Evolutionary conservation across 2,113 vertebrate genomes (phyloP).

Genomic region (Megaceryle maxima): DNA sequence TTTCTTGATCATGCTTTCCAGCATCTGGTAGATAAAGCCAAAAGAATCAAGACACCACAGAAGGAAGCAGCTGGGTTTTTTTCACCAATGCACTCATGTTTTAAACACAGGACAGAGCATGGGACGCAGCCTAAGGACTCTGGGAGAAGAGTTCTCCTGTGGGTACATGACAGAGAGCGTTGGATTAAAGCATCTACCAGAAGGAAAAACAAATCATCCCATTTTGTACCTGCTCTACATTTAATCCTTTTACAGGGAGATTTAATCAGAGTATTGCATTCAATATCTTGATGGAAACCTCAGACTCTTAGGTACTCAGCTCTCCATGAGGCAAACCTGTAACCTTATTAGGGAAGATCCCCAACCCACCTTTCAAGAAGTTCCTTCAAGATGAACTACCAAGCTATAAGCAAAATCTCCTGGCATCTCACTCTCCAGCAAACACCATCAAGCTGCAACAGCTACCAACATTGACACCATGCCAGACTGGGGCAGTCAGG

Average conservation of each 20-base stretch:
- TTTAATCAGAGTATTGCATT: neutral
- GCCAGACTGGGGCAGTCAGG: rapidly evolving
- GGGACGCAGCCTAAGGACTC: neutral
- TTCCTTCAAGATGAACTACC: neutral
- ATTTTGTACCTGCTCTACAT: neutral
- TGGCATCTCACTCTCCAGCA: rapidly evolving
- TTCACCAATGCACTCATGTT: neutral
- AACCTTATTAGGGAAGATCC: neutral
- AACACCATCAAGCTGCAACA: rapidly evolving
- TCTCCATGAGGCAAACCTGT: rapidly evolving
- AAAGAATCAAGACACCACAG: neutral
- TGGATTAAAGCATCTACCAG: neutral
- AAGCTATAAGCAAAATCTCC: neutral
- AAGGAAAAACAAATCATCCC: neutral
- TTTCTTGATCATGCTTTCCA: slow-evolving; percentile 99
- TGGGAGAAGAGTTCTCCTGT: rapidly evolving
- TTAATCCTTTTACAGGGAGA: neutral
- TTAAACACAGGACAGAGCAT: neutral
- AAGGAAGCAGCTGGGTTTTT: neutral
- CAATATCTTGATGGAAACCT: neutral
- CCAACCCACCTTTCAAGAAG: neutral
- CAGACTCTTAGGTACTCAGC: neutral
- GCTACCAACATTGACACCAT: rapidly evolving
- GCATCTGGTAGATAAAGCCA: slow-evolving; percentile 81
- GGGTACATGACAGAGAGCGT: neutral